Evolutionary conservation across 2,113 vertebrate genomes (phyloP), one percentile per base, ranked within the genome.

Genomic region (Saguinus midas): DNA sequence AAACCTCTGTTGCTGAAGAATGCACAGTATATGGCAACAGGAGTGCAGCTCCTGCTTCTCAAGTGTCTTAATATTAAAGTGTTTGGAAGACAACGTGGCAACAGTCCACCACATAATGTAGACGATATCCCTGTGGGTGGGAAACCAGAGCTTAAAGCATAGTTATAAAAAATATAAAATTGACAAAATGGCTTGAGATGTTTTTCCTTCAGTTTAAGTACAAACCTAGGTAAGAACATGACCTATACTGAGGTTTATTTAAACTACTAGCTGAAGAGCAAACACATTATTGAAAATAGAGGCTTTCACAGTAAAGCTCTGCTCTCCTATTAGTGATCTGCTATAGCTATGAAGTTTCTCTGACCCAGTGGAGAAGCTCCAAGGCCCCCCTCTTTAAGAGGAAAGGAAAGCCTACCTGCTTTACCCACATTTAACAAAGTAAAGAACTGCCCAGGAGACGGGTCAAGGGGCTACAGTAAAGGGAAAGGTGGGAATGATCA

Each of bases 241-340:
- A 73, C 57, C 70, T 72, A 45, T 37, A 57, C 50, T 7, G n/a
- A 94, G 55, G 17, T 87, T 70, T 90, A 87, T n/a, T 80, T 92
- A 84, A 92, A 91, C 61, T 70, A 82, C 48, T 23, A 35, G 50
- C 88, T 92, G 57, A 88, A 73, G 55, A 97, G 52, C 40, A 91
- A 96, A 87, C 27, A 57, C 21, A 18, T 40, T 90, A 84, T 0
- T 90, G 58, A 95, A 97, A 85, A 86, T 6, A 70, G 72, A 84
- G 10, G 76, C 14, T 76, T 73, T 61, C 4, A n/a, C n/a, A 75
- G 16, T 37, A 48, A 88, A 37, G 85, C 45, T 94, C 50, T 81
- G 57, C 10, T 87, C 76, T 75, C 29, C 9, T 23, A 23, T 40
- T 48, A 40, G 16, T 32, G 5, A 40, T 64, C 57, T 68, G 55